A percentile compares a stretch with the other conserved stretches of the same genome.
phyloP scores from a whole-genome alignment of 2,888 invertebrate species.

The Aphidoletes aphidimyza region DNA sequence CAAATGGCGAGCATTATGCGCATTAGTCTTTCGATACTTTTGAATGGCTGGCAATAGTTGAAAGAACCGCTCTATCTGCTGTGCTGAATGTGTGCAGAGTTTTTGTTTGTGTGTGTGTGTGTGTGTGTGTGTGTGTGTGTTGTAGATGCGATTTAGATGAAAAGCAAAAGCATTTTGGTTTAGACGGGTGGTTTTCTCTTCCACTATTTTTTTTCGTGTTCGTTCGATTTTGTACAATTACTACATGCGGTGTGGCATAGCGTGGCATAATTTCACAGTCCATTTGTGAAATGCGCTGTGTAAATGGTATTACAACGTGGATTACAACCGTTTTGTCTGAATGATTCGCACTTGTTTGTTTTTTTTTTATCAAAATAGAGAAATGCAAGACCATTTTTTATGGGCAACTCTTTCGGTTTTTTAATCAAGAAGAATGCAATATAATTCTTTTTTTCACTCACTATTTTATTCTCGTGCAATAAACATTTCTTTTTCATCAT shows the following conservation, averaged over 20 bases:
- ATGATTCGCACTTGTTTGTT: not conserved
- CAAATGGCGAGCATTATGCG: not conserved
- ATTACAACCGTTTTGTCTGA: not conserved
- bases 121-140: no score
- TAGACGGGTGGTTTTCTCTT: not conserved
- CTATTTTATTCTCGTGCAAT: not conserved
- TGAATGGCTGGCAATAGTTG: not conserved
- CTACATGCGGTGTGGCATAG: constrained; percentile 24
- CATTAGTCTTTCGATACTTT: not conserved
- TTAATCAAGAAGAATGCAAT: not conserved
- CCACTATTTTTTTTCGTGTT: not conserved
- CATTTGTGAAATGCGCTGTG: constrained; percentile 12
- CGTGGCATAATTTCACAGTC: constrained; percentile 38
- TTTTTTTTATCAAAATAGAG: not conserved
- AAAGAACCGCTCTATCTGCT: not conserved
- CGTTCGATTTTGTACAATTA: not conserved
- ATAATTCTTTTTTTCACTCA: not conserved
- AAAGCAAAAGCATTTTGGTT: constrained; percentile 2
- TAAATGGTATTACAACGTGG: not conserved
- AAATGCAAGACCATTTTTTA: no score
- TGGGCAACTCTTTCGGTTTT: not conserved
- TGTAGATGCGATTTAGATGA: no score
- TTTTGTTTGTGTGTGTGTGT: no score
- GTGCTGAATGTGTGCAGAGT: no score
- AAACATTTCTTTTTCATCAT: not conserved